phyloP scores from a whole-genome alignment of 1,140 invertebrate species.

The Chymomyza costata region DNA sequence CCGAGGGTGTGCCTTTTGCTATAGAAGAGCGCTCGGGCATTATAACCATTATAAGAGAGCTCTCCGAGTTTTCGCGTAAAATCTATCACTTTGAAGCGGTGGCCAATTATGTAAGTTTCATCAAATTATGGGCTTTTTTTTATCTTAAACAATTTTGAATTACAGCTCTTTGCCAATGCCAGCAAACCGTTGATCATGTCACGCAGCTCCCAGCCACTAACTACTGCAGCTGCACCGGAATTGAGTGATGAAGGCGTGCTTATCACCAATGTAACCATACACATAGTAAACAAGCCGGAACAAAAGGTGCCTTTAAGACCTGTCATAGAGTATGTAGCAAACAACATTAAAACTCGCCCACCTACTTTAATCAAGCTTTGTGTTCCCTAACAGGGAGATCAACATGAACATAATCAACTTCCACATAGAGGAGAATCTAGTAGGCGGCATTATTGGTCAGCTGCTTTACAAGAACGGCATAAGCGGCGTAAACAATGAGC shows the following conservation, averaged over 20 bases:
- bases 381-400: slow-evolving; percentile 77
- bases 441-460: slow-evolving; percentile 85
- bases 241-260: slow-evolving; percentile 79
- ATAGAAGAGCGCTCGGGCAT: slow-evolving; percentile 92
- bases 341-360: neutral
- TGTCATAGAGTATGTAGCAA: slow-evolving; percentile 80
- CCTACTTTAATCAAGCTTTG: neutral
- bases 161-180: slow-evolving; percentile 60
- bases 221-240: slow-evolving; percentile 44
- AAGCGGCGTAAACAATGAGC: slow-evolving; percentile 62
- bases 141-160: neutral
- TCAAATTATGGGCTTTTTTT: neutral
- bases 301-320: slow-evolving; percentile 77
- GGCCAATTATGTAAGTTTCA: slow-evolving; percentile 80
- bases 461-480: slow-evolving; percentile 80
- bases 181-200: slow-evolving; percentile 45
- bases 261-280: slow-evolving; percentile 88
- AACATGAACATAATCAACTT: slow-evolving; percentile 82
- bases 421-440: slow-evolving; percentile 85
- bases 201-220: slow-evolving; percentile 44
- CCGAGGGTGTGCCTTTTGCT: slow-evolving; percentile 90
- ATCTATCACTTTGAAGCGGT: slow-evolving; percentile 89
- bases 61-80: slow-evolving; percentile 81
- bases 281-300: slow-evolving; percentile 84
- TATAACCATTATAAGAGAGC: slow-evolving; percentile 87